Percentiles rank a stretch among this genome's conserved stretches.
These are phyloP conservation scores for Caenorhabditis elegans DNA, from an alignment of 1,140 invertebrate species.

Conservation along the genomic window WBcel235 BX284604.4:17121001-17121500, in stretches of 20 bases:
- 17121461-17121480: no score
- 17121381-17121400: slow-evolving; percentile 92
- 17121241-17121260: slow-evolving; percentile 74
- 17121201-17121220: slow-evolving; percentile 83
- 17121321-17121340: slow-evolving; percentile 75
- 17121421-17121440: no score
- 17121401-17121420: slow-evolving; percentile 75
- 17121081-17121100: slow-evolving; percentile 89
- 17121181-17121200: slow-evolving; percentile 73
- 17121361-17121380: slow-evolving; percentile 89
- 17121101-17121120: slow-evolving; percentile 95
- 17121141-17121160: slow-evolving; percentile 79
- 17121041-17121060: slow-evolving; percentile 54
- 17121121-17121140: slow-evolving; percentile 94
- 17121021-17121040: slow-evolving; percentile 36
- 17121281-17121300: slow-evolving; percentile 73
- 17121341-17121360: slow-evolving; percentile 74
- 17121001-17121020: slow-evolving; percentile 35
- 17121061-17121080: slow-evolving; percentile 57
- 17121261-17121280: slow-evolving; percentile 76
- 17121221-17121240: slow-evolving; percentile 86
- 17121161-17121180: slow-evolving; percentile 71
- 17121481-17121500: no score
- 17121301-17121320: slow-evolving; percentile 70
- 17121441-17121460: no score